Evolutionary conservation across 2,888 invertebrate species (phyloP).

Genomic region (Papilio elwesi): DNA sequence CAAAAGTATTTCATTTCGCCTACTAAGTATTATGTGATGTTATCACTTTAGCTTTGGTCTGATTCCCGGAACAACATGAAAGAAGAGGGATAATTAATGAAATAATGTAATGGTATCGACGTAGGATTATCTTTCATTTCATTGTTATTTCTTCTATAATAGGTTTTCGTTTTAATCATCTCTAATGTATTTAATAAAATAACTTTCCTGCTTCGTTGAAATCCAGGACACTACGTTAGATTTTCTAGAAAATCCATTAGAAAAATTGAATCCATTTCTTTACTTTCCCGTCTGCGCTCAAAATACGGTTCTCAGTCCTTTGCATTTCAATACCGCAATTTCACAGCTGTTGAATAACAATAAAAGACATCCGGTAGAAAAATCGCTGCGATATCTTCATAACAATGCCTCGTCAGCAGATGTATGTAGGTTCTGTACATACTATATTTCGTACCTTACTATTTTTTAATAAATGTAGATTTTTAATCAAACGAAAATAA

Average conservation of each 20-base stretch:
- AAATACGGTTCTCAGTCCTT: slow-evolving; percentile 21
- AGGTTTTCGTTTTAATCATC: slow-evolving; percentile 1
- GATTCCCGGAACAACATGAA: slow-evolving; percentile 13
- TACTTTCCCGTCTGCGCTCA: not conserved
- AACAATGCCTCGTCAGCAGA: not conserved
- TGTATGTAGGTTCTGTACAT: not conserved
- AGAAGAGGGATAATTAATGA: slow-evolving; percentile 29
- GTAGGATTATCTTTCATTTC: not conserved
- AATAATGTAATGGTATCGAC: slow-evolving; percentile 25
- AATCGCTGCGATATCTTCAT: slow-evolving; percentile 25
- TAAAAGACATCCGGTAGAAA: slow-evolving; percentile 19
- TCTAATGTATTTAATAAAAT: not conserved
- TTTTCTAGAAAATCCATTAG: slow-evolving; percentile 11
- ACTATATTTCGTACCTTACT: not conserved
- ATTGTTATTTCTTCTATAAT: slow-evolving; percentile 4
- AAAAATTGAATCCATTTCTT: slow-evolving; percentile 20
- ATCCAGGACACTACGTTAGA: not conserved
- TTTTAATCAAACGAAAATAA: not conserved
- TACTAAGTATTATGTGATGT: slow-evolving; percentile 29
- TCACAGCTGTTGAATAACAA: slow-evolving; percentile 34
- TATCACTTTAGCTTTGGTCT: slow-evolving; percentile 24
- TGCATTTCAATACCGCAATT: slow-evolving; percentile 37
- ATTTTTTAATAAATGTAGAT: not conserved
- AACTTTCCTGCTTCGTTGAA: too few relatives aligned
- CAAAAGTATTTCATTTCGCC: slow-evolving; percentile 20